Percentiles rank a stretch among this genome's conserved stretches.
Evolutionary conservation across 2,888 invertebrate genomes (phyloP).

Genomic region (Sclerodermus sp.): DNA sequence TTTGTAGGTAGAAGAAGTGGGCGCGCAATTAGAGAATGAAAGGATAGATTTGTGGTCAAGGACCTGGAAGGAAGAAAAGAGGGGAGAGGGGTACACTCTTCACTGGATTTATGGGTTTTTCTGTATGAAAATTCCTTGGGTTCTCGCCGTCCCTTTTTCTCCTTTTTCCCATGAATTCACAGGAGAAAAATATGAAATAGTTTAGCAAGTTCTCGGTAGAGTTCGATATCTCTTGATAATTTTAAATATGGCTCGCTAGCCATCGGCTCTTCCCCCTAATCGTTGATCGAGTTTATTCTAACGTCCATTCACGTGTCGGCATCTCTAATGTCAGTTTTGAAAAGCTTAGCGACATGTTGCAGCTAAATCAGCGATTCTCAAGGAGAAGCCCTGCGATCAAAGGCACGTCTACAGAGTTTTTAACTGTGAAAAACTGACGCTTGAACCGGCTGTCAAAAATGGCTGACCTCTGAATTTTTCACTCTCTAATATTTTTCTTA

Average conservation of each 20-base stretch:
- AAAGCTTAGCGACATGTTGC: slow-evolving; percentile 21
- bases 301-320: slow-evolving; percentile 19
- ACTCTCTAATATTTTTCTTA: slow-evolving; percentile 10
- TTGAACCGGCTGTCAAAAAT: slow-evolving; percentile 25
- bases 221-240: background rate
- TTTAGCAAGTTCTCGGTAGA: background rate
- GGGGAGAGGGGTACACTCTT: too few relatives aligned
- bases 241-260: slow-evolving; percentile 16
- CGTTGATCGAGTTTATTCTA: slow-evolving; percentile 19
- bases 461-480: slow-evolving; percentile 28
- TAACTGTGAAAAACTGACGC: slow-evolving; percentile 13
- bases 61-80: too few relatives aligned
- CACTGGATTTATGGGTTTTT: too few relatives aligned
- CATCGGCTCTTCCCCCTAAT: slow-evolving; percentile 15
- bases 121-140: too few relatives aligned
- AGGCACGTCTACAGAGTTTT: too few relatives aligned
- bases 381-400: background rate
- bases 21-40: too few relatives aligned
- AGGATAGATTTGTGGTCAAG: too few relatives aligned
- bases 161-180: too few relatives aligned
- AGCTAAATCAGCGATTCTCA: background rate
- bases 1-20: too few relatives aligned
- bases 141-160: too few relatives aligned
- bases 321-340: slow-evolving; percentile 22
- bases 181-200: too few relatives aligned